Base-by-base conservation (phyloP, 1,140 invertebrate genomes). In the Apocrypta bakeri region DNA sequence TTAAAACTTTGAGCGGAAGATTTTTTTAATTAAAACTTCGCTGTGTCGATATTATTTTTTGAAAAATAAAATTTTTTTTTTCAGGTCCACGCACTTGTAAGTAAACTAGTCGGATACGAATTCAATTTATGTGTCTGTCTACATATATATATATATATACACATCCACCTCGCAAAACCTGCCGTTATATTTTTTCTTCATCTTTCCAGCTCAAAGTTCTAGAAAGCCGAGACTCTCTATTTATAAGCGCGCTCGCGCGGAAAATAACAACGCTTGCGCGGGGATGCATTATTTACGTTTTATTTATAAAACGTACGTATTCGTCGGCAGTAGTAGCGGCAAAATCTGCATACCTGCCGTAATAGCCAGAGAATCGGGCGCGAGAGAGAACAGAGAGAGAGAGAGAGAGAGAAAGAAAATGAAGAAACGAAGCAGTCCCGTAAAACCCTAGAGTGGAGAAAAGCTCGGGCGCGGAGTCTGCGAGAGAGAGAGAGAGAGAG, bases 11-110 rank as follows among this genome's bases (percentile, higher is more conserved):
- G 29, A 1, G 24, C 8, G 33, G 25, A 29, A 42, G 24, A 24
- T 64, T 74, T 73, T 80, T 81, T 81, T 81, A 81, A 81, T 81
- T 74, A 81, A 74, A 81, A 74, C 11, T 42, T 81, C 6, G 21
- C 33, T 9, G 33, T 4, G 48, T n/a, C 48, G 14, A n/a, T 56
- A 17, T 17, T 12, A 4, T 17, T 48, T 17, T 17, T 12, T 0
- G 14, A 48, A 48, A 17, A 48, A 12, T 42, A 1, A 9, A 14
- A 48, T 4, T 48, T 17, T 2, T 56, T 56, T 7, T 17, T 4
- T 17, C 42, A 0, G 3, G 2, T 6, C 48, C 33, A 37, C 33
- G 2, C 33, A 37, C 33, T 9, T 37, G 9, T 37, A 37, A 37
- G 48, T n/a, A 56, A 56, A 56, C 48, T 21, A 56, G 21, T 7